These are phyloP conservation scores for Meteorus cinctellus DNA, from an alignment of 2,888 invertebrate genomes.

Conservation along the genomic window DNA sequence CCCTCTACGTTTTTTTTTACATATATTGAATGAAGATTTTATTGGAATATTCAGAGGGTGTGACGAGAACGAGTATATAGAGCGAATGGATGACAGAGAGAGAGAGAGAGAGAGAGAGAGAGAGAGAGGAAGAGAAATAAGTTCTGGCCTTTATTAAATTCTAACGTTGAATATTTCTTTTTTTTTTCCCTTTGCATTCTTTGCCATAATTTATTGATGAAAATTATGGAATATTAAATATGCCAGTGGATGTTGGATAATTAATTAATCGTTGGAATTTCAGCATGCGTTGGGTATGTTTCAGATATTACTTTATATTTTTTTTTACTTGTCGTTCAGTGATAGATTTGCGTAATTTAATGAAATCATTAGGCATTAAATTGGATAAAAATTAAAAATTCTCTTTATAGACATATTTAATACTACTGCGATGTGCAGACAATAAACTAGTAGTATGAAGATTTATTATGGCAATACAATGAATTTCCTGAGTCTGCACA, in stretches of 20 bases:
- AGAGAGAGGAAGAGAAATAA: constrained; percentile 1
- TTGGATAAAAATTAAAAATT: constrained; percentile 31
- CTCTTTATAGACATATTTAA: constrained; percentile 23
- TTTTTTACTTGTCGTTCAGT: not conserved
- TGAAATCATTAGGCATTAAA: constrained; percentile 32
- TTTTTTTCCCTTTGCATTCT: not conserved
- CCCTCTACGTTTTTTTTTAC: not conserved
- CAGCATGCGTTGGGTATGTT: not conserved
- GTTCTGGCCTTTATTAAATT: not conserved
- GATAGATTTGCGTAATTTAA: constrained; percentile 15
- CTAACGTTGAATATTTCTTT: not conserved
- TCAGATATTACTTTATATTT: not conserved
- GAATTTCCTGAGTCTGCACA: constrained; percentile 22
- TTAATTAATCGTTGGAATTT: not conserved
- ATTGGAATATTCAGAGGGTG: not conserved
- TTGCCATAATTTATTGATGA: not conserved
- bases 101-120: not conserved
- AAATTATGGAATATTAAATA: not conserved
- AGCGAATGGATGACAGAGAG: too few species aligned
- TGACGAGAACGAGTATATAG: not conserved
- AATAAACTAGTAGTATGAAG: constrained; percentile 20
- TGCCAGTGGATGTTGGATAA: not conserved
- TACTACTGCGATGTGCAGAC: constrained; percentile 33
- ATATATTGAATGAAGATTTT: constrained; percentile 12
- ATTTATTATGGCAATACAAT: constrained; percentile 16